Evolutionary conservation across 2,888 invertebrate genomes (phyloP).

Genomic region (Diplolepis rosae): DNA sequence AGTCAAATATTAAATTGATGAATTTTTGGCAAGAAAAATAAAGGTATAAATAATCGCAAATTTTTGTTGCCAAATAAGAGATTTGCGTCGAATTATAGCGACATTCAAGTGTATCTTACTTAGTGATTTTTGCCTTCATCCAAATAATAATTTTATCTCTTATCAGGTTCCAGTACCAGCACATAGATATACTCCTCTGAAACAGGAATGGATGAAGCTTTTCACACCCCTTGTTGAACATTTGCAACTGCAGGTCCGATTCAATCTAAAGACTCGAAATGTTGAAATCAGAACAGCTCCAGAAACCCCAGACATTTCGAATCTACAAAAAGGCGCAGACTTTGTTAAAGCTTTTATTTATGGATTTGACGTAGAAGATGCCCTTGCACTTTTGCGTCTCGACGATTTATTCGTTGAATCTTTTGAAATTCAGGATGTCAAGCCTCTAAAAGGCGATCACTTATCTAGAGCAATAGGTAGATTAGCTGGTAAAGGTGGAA

Average conservation of each 20-base stretch:
- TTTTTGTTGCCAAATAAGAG: neutral
- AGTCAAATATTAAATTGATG: no score
- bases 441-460: constrained; percentile 96
- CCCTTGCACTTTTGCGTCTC: constrained; percentile 92
- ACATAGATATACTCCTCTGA: constrained; percentile 94
- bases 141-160: constrained; percentile 26
- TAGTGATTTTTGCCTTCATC: no score
- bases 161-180: constrained; percentile 87
- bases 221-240: constrained; percentile 97
- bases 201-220: constrained; percentile 97
- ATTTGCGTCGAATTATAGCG: neutral
- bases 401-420: constrained; percentile 98
- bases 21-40: no score
- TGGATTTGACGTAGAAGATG: constrained; percentile 98
- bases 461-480: constrained; percentile 97
- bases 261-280: constrained; percentile 92
- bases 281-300: constrained; percentile 86
- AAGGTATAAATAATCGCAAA: no score
- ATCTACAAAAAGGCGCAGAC: constrained; percentile 97
- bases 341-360: constrained; percentile 97
- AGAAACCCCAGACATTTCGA: constrained; percentile 88
- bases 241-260: constrained; percentile 93
- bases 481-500: constrained; percentile 96
- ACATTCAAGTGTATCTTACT: no score
- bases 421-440: constrained; percentile 97